A percentile compares a stretch with the other conserved stretches of the same genome.
phyloP scores from a whole-genome alignment of 2,113 vertebrate genomes.

The Corythornis cristatus region DNA sequence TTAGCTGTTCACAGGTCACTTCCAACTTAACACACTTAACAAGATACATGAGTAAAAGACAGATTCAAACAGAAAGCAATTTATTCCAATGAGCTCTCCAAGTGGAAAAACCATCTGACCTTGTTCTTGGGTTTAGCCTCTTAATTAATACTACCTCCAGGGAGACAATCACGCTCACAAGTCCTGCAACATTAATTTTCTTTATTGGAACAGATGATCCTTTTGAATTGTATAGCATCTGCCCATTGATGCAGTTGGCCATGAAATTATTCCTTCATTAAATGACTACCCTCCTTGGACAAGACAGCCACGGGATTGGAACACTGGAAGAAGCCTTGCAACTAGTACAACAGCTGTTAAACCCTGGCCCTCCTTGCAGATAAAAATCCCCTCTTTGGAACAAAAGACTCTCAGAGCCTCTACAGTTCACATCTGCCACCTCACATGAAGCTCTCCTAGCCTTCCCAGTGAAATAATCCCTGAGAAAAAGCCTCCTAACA shows the following conservation, averaged over 20 bases:
- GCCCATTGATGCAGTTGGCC: not conserved
- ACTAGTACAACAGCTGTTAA: not conserved
- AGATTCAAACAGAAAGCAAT: not conserved
- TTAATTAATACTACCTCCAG: constrained; percentile 5
- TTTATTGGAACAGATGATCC: not conserved
- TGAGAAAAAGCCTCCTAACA: not conserved
- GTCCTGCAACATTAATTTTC: not conserved
- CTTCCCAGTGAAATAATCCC: constrained; percentile 6
- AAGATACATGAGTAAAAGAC: not conserved
- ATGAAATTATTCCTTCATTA: constrained; percentile 25
- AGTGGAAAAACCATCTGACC: not conserved
- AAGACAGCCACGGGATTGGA: not conserved
- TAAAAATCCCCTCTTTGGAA: constrained; percentile 8
- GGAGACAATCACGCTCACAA: not conserved
- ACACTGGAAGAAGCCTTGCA: not conserved
- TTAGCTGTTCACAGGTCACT: not conserved
- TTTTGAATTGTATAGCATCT: not conserved
- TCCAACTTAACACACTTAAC: not conserved
- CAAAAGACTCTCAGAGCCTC: not conserved
- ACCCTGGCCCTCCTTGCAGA: not conserved
- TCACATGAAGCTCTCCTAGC: constrained; percentile 14
- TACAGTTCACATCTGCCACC: not conserved
- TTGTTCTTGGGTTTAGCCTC: not conserved
- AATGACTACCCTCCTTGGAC: not conserved
- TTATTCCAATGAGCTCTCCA: not conserved